Percentiles rank a stretch among this genome's conserved stretches.
Conservation (phyloP, 2,797 vertebrate genomes). For the Periophthalmus magnuspinnatus region DNA sequence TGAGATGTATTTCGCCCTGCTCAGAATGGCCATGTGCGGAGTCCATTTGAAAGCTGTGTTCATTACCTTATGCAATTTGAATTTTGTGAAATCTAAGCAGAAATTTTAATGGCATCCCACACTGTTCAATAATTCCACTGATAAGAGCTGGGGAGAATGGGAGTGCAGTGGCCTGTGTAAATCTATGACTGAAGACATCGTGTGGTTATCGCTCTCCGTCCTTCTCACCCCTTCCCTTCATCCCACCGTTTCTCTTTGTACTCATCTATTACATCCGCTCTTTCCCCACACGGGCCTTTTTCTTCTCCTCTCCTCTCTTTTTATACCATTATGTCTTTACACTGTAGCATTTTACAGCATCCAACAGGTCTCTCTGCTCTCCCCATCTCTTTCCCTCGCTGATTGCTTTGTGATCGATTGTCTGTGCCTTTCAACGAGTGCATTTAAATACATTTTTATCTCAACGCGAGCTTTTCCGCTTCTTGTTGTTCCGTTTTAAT, state of each 20-base stretch:
- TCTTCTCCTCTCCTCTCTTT: constrained; percentile 16
- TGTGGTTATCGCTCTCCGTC: constrained; percentile 65
- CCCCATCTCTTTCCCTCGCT: constrained; percentile 18
- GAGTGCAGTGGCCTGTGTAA: constrained; percentile 79
- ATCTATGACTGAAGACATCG: constrained; percentile 78
- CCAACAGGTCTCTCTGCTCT: constrained; percentile 31
- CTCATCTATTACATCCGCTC: constrained; percentile 43
- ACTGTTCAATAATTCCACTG: constrained; percentile 78
- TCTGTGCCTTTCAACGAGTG: constrained; percentile 42
- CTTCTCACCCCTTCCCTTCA: constrained; percentile 35
- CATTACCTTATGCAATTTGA: constrained; percentile 72
- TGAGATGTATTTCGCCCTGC: constrained; percentile 66
- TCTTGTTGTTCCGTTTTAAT: constrained; percentile 68
- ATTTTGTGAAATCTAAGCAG: constrained; percentile 83
- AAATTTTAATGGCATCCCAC: constrained; percentile 80
- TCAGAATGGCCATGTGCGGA: constrained; percentile 59
- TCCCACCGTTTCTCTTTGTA: constrained; percentile 32
- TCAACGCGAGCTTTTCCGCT: constrained; percentile 58
- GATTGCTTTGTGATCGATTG: constrained; percentile 61
- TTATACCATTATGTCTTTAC: constrained; percentile 15
- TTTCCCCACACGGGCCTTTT: constrained; percentile 12
- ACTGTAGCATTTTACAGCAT: constrained; percentile 59
- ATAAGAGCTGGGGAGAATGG: constrained; percentile 75
- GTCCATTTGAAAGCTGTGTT: constrained; percentile 69
- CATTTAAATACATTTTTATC: constrained; percentile 71